phyloP scores from a whole-genome alignment of 2,888 invertebrate genomes.

The Drosophila prostipennis region DNA sequence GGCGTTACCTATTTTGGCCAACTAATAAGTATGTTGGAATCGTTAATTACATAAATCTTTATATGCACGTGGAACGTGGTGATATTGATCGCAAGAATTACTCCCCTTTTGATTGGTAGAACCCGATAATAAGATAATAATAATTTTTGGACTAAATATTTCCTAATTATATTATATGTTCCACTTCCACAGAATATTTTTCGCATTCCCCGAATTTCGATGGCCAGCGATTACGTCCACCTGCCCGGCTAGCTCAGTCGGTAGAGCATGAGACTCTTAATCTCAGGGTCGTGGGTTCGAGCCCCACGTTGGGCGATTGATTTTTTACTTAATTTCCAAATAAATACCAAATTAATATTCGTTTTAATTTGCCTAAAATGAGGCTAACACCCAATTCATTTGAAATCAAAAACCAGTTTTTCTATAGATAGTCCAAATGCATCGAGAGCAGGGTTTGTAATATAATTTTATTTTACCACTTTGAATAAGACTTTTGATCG shows the following conservation, averaged over 20 bases:
- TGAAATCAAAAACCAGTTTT: not conserved
- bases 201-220: not conserved
- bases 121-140: too few species aligned
- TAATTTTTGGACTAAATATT: too few species aligned
- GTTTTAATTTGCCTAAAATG: not conserved
- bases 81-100: too few species aligned
- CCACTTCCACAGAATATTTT: too few species aligned
- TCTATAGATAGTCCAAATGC: not conserved
- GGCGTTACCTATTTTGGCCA: not conserved
- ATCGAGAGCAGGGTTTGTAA: not conserved
- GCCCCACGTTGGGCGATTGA: conserved; percentile 83
- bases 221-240: not conserved
- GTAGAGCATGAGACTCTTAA: conserved; percentile 85
- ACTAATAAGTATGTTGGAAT: not conserved
- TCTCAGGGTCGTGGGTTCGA: conserved; percentile 85
- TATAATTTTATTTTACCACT: not conserved
- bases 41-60: too few species aligned
- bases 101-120: too few species aligned
- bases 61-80: too few species aligned
- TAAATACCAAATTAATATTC: not conserved
- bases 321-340: not conserved
- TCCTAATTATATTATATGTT: too few species aligned
- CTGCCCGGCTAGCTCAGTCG: conserved; percentile 84
- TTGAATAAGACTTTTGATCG: too few species aligned
- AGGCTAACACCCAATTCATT: conserved; percentile 9